Base-by-base conservation (phyloP, 2,797 vertebrate genomes). In the Holocentrus rufus region DNA sequence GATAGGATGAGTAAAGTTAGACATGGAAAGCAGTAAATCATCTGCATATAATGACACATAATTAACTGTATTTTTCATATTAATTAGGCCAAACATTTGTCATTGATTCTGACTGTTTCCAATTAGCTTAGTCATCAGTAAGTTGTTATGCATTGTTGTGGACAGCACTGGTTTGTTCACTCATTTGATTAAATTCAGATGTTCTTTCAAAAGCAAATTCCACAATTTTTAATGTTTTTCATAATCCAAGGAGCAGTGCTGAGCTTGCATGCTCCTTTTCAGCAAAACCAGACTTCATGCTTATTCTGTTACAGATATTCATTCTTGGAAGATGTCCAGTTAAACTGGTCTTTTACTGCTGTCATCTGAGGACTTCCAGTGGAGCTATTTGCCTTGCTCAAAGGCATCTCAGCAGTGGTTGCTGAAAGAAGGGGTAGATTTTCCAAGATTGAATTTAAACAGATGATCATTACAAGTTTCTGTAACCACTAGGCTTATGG, bases 31-130 rank as follows among this genome's bases (percentile, higher is more conserved):
- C 4, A 27, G 25, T 27, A 27, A 27, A 27, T 27, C 25, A 27
- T 27, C 25, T 27, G 25, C 25, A 27, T 27, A 27, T 27, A 27
- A 27, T 27, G 25, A 27, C 4, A 27, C 25, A 27, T 27, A 27
- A 27, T 27, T 27, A 27, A 27, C 25, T 27, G 25, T 27, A 27
- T 27, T 27, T 27, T 27, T 27, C 25, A 27, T 27, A 27, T 27
- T 27, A 27, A 27, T 27, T 27, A 27, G 9, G 87, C 88, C 91
- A 91, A 91, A 73, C 67, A 70, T 74, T 81, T 90, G 89, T 90
- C 90, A 89, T 63, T 86, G 89, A 75, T 74, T 81, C 71, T 90
- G 70, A 77, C 85, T 80, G 83, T 86, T 91, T 72, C 81, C 83
- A 88, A 91, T 90, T 81, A 91, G 63, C 57, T 50, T 54, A 27